Evolutionary conservation across 2,888 invertebrate species (phyloP).

Genomic region (Cantharis rustica): DNA sequence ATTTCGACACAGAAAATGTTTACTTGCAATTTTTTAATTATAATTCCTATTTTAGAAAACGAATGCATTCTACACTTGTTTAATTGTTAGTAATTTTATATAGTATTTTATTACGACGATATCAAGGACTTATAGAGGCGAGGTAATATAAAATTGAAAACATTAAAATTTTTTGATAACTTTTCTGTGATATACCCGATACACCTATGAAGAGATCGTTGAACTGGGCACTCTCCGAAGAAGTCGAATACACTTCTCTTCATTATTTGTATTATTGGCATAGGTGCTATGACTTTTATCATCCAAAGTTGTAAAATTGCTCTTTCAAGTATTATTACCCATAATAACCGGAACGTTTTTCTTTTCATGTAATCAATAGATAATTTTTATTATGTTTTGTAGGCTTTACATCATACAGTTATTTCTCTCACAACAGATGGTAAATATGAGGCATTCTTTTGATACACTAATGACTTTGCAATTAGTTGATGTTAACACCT

Average conservation of each 20-base stretch:
- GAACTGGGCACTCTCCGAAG: background rate
- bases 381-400: constrained; percentile 9
- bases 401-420: constrained; percentile 16
- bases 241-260: background rate
- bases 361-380: constrained; percentile 10
- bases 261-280: background rate
- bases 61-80: background rate
- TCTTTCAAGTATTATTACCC: constrained; percentile 7
- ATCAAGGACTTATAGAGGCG: background rate
- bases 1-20: background rate
- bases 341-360: constrained; percentile 12
- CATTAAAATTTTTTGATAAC: background rate
- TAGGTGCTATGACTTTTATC: background rate
- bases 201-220: background rate
- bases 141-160: background rate
- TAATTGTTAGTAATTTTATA: background rate
- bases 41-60: background rate
- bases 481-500: constrained; percentile 12
- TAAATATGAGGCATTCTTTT: constrained; percentile 11
- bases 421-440: constrained; percentile 18
- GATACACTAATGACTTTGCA: constrained; percentile 16
- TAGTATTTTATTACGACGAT: background rate
- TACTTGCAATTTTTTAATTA: background rate
- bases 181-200: background rate
- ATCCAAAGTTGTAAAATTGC: background rate